Conservation (phyloP, 2,888 invertebrate genomes). For the Disparrhopalites patrizii region DNA sequence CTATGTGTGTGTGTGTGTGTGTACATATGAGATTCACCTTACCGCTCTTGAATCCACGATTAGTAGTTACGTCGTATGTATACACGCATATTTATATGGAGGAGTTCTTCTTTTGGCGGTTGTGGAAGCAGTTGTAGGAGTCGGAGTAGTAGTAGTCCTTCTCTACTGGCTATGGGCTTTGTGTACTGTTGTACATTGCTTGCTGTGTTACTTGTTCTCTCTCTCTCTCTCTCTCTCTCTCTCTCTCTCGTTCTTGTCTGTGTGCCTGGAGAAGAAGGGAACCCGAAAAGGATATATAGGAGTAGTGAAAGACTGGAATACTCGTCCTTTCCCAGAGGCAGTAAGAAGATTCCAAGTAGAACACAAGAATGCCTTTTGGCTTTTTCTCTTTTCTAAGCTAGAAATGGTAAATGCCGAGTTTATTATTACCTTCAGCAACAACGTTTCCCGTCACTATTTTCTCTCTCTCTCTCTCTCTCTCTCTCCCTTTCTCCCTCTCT, state of each 20-base stretch:
- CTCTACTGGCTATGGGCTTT: slow-evolving; percentile 7
- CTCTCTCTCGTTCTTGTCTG: neutral
- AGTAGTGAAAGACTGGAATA: slow-evolving; percentile 19
- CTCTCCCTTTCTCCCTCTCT: neutral
- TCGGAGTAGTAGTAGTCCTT: no score
- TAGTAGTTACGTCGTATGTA: neutral
- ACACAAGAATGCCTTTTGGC: slow-evolving; percentile 30
- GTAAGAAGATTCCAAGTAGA: slow-evolving; percentile 39
- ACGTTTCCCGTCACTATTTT: slow-evolving; percentile 30
- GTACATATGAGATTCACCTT: slow-evolving; percentile 16
- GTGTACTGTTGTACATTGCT: neutral
- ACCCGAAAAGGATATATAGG: slow-evolving; percentile 11
- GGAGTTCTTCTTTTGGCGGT: no score
- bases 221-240: neutral
- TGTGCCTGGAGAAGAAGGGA: no score
- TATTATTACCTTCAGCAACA: slow-evolving; percentile 46
- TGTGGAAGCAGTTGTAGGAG: no score
- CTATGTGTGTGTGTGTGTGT: slow-evolving; percentile 13
- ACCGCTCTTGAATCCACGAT: slow-evolving; percentile 10
- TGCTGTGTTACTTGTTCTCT: slow-evolving; percentile 2
- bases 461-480: slow-evolving; percentile 15
- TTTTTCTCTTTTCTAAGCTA: slow-evolving; percentile 36
- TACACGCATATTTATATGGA: no score
- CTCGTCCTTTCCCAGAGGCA: slow-evolving; percentile 27
- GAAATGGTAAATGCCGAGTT: slow-evolving; percentile 45